Evolutionary conservation across 2,113 vertebrate species (phyloP).

Genomic region (Eupsittula cactorum): DNA sequence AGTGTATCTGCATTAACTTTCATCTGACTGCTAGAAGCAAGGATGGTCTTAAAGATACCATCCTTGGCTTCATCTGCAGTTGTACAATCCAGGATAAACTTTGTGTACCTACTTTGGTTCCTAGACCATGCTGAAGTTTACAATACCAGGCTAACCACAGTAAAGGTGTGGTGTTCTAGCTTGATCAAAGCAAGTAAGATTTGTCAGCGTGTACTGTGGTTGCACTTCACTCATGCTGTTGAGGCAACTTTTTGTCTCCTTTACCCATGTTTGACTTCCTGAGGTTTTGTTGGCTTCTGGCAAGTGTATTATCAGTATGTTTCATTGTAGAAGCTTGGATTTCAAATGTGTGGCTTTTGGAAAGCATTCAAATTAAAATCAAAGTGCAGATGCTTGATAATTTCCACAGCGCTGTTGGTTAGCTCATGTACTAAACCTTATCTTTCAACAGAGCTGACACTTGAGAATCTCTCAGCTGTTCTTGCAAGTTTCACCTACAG

Average conservation of each 20-base stretch:
- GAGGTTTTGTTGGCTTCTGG: neutral
- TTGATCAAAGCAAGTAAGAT: neutral
- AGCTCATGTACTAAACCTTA: neutral
- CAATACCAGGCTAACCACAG: neutral
- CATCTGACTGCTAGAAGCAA: neutral
- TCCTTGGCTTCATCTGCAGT: neutral
- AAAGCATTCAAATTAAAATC: conserved; percentile 1
- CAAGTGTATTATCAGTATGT: neutral
- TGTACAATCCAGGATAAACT: neutral
- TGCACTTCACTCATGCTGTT: neutral
- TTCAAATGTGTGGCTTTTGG: neutral
- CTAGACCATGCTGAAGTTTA: neutral
- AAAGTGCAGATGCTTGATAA: neutral
- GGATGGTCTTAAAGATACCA: neutral
- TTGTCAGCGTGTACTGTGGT: neutral
- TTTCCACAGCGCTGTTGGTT: neutral
- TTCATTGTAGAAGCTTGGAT: conserved; percentile 6
- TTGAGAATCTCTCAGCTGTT: neutral
- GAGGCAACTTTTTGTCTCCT: conserved; percentile 15
- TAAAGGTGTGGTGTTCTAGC: neutral
- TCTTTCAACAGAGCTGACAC: conserved; percentile 19
- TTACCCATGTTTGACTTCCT: neutral
- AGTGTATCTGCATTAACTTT: neutral
- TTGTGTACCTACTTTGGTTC: neutral
- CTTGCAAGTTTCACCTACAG: neutral